A percentile compares a stretch with the other conserved stretches of the same genome.
Evolutionary conservation across 2,113 vertebrate genomes (phyloP).

Genomic region (Agapornis roseicollis): DNA sequence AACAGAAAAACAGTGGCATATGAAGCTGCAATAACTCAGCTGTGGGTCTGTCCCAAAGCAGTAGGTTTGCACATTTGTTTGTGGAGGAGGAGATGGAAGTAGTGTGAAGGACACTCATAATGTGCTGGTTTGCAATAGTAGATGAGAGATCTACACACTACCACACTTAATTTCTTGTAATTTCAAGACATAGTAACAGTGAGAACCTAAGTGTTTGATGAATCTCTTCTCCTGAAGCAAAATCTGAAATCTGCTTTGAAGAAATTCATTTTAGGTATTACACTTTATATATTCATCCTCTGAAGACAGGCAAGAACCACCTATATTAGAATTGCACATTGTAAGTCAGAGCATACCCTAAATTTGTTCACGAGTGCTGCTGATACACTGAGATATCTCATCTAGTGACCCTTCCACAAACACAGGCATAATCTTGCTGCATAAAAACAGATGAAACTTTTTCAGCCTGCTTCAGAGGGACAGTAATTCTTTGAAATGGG

Average conservation of each 20-base stretch:
- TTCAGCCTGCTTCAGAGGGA: neutral
- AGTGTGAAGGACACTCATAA: neutral
- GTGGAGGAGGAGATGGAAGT: neutral
- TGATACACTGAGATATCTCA: neutral
- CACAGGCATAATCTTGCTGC: neutral
- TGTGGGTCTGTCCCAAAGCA: neutral
- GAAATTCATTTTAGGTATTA: neutral
- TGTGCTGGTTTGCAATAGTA: neutral
- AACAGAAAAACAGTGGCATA: neutral
- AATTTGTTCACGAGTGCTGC: neutral
- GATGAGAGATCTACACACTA: neutral
- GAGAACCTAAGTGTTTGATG: neutral
- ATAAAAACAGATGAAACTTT: neutral
- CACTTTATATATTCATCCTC: neutral
- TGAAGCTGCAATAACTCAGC: neutral
- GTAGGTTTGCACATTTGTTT: neutral
- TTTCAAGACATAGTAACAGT: neutral
- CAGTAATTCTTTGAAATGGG: neutral
- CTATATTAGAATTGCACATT: neutral
- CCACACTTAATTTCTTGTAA: neutral
- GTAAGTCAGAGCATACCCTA: neutral
- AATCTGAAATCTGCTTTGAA: neutral
- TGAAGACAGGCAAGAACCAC: neutral
- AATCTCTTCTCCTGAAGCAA: neutral
- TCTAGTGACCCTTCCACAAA: neutral